Evolutionary conservation across 2,888 invertebrate species (phyloP).

Genomic region (Synanthedon myopaeformis): DNA sequence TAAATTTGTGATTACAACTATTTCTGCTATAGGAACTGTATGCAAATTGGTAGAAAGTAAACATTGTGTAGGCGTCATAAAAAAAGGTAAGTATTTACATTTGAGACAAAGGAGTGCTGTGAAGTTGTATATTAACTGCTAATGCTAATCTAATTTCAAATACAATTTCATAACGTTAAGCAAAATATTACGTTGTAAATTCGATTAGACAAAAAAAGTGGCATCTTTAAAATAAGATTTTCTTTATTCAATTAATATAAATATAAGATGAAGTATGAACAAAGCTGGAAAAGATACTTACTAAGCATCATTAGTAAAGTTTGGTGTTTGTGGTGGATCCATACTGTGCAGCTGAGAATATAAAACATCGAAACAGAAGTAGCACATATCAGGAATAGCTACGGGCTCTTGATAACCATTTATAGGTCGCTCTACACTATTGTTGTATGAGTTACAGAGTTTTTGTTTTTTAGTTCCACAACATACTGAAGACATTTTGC

Average conservation of each 20-base stretch:
- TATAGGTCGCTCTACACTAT: constrained; percentile 70
- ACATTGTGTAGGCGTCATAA: background rate
- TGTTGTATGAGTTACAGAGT: constrained; percentile 76
- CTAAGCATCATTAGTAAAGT: constrained; percentile 96
- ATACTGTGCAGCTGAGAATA: constrained; percentile 93
- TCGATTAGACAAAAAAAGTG: background rate
- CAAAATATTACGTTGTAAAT: background rate
- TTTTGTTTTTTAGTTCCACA: constrained; percentile 94
- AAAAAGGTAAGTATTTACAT: background rate
- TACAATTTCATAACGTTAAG: background rate
- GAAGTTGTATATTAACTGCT: background rate
- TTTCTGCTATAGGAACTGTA: background rate
- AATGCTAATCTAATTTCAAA: background rate
- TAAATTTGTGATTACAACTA: background rate
- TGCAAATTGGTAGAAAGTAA: background rate
- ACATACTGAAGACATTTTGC: constrained; percentile 87
- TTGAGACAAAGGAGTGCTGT: background rate
- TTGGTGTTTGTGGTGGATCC: constrained; percentile 90
- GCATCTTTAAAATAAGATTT: constrained; percentile 10
- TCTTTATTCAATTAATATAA: background rate
- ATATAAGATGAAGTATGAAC: background rate
- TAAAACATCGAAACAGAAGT: constrained; percentile 99
- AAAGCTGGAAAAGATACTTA: constrained; percentile 68
- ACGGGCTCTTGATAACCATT: constrained; percentile 72
- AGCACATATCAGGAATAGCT: constrained; percentile 96